phyloP scores from a whole-genome alignment of 92 coral and sea anemone species.

The Parazoanthus atlanticus region DNA sequence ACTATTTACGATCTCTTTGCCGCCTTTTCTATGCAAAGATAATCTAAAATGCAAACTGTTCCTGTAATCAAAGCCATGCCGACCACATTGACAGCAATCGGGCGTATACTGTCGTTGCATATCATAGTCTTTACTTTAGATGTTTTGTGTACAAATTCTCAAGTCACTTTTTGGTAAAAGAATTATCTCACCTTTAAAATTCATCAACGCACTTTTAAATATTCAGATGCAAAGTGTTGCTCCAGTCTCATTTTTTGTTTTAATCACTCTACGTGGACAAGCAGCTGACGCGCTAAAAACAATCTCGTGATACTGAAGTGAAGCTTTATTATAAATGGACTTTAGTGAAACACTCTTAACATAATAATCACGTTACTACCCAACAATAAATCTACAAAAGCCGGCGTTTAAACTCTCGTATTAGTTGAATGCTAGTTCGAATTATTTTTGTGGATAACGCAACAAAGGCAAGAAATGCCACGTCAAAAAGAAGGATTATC shows the following conservation, averaged over 20 bases:
- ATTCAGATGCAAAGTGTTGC: background rate
- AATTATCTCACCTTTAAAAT: background rate
- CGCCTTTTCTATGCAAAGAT: slow-evolving; percentile 41
- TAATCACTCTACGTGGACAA: background rate
- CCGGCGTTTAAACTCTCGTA: background rate
- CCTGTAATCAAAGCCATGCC: slow-evolving; percentile 35
- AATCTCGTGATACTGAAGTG: slow-evolving; percentile 1
- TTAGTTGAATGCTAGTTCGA: background rate
- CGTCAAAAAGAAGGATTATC: background rate
- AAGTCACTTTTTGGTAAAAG: background rate
- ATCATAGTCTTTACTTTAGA: slow-evolving; percentile 27
- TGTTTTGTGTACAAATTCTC: slow-evolving; percentile 5
- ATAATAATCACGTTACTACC: background rate
- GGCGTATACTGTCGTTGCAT: slow-evolving; percentile 11
- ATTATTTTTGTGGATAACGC: background rate
- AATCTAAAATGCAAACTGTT: slow-evolving; percentile 47
- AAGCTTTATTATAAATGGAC: background rate
- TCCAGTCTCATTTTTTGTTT: background rate
- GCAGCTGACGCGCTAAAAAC: background rate
- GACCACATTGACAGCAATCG: slow-evolving; percentile 37
- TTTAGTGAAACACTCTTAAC: background rate
- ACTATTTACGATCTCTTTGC: slow-evolving; percentile 27
- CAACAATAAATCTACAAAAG: background rate
- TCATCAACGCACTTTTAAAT: background rate
- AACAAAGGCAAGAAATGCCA: background rate